Evolutionary conservation across 2,888 invertebrate species (phyloP), one percentile per base, ranked within the genome.

Genomic region (Mesorhabditis spiculigera): DNA sequence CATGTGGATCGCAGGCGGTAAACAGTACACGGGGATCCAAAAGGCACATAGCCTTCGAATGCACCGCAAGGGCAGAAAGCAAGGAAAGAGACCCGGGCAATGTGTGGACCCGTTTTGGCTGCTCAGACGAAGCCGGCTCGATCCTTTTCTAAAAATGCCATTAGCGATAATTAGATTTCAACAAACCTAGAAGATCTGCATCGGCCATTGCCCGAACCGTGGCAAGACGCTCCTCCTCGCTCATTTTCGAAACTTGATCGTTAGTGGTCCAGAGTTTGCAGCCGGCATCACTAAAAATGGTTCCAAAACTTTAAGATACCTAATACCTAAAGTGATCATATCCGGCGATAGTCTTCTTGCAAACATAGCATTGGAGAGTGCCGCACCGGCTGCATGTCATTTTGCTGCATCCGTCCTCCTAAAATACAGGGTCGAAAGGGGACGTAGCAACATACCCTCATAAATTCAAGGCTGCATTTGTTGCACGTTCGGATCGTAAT

Each of bases 351-450:
- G 10, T 50, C n/a, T 50, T 10, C n/a, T 50, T 50, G 58, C 58
- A 50, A n/a, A 50, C 10, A 50, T 50, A 50, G n/a, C 58, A 50
- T n/a, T 50, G 58, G 8, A n/a, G 8, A 13, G 58, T 50, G 8
- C 58, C 58, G n/a, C 58, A 50, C 8, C 58, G 58, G n/a, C n/a
- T 50, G n/a, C 58, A 50, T n/a, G 58, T 50, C 58, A 50, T 50
- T n/a, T 50, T 50, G 8, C 10, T 13, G 58, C 58, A 50, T 50
- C 58, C 58, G 3, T n/a, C 58, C 8, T 50, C 58, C 58, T 50
- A n/a, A 50, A 50, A 28, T 28, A 28, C 28, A 28, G 28, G 28
- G 28, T 28, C 3, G 28, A 28, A 28, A 28, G 28, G 28, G 28
- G 28, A 28, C 28, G 28, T 28, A 28, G 28, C 28, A 28, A 28